Evolutionary conservation across 2,888 invertebrate genomes (phyloP).

Genomic region (Liopterus haemorrhoidalis): DNA sequence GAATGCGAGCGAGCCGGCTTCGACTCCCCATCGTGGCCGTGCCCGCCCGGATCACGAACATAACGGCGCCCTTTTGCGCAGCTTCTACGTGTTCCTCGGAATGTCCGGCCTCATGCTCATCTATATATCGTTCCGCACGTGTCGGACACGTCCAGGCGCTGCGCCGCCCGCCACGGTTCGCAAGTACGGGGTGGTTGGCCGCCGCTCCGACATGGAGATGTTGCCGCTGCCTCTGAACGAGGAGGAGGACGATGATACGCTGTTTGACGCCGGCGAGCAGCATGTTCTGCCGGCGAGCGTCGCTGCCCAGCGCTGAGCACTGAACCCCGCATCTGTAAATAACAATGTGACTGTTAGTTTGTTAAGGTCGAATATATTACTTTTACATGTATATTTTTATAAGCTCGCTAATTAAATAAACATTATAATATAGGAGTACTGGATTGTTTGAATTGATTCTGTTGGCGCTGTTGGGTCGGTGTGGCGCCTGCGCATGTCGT

Average conservation of each 20-base stretch:
- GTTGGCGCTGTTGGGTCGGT: too few relatives aligned
- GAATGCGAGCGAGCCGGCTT: not conserved
- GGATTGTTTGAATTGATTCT: too few relatives aligned
- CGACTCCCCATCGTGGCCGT: not conserved
- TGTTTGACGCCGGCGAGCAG: constrained; percentile 41
- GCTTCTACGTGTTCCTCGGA: constrained; percentile 35
- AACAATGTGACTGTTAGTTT: too few relatives aligned
- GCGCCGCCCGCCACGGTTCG: constrained; percentile 35
- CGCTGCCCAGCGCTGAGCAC: too few relatives aligned
- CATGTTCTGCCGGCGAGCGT: too few relatives aligned
- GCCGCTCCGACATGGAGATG: constrained; percentile 44
- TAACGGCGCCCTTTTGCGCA: constrained; percentile 33
- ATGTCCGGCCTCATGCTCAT: constrained; percentile 31
- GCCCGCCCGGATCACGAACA: constrained; percentile 10
- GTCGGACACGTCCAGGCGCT: constrained; percentile 30
- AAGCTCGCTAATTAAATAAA: too few relatives aligned
- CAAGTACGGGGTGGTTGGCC: constrained; percentile 44
- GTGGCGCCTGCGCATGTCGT: too few relatives aligned
- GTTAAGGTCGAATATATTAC: too few relatives aligned
- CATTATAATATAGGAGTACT: too few relatives aligned
- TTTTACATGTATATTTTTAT: too few relatives aligned
- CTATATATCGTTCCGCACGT: too few relatives aligned
- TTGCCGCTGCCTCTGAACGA: constrained; percentile 44
- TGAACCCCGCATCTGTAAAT: too few relatives aligned
- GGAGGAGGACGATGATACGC: constrained; percentile 44